Conservation (phyloP, 2,888 invertebrate genomes). For the Ariolimax columbianus region DNA sequence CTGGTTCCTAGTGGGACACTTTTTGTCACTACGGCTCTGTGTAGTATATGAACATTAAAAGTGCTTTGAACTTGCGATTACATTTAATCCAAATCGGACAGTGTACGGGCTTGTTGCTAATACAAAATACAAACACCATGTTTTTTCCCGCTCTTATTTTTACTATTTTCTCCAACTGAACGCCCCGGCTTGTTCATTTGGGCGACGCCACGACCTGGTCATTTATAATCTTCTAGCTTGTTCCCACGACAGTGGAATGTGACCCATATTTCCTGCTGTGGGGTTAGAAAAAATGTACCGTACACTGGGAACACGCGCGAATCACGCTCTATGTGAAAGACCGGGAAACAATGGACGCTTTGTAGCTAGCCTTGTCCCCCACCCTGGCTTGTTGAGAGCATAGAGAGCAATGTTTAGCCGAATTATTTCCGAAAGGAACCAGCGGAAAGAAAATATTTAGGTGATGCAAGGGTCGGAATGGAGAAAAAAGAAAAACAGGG, state of each 20-base stretch:
- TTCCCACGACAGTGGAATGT: not conserved
- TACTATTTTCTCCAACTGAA: not conserved
- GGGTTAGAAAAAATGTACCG: not conserved
- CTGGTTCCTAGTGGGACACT: no score
- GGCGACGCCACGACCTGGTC: not conserved
- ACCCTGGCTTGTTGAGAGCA: no score
- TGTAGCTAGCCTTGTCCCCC: not conserved
- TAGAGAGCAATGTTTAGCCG: no score
- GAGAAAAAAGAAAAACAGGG: no score
- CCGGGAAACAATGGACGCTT: not conserved
- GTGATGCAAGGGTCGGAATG: no score
- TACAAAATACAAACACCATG: not conserved
- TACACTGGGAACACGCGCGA: not conserved
- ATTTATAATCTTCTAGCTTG: not conserved
- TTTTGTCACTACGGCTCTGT: no score
- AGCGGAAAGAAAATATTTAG: no score
- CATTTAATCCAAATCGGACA: no score
- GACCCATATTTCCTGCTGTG: not conserved
- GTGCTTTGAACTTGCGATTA: no score
- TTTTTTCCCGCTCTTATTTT: not conserved
- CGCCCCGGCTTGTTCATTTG: not conserved
- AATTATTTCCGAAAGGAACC: no score
- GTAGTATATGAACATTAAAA: no score
- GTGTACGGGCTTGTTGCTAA: not conserved
- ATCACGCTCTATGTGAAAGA: not conserved